These are phyloP conservation scores for Crossoptilon crossoptilon DNA, from an alignment of 2,797 vertebrate species.

Conservation along the genomic window DNA sequence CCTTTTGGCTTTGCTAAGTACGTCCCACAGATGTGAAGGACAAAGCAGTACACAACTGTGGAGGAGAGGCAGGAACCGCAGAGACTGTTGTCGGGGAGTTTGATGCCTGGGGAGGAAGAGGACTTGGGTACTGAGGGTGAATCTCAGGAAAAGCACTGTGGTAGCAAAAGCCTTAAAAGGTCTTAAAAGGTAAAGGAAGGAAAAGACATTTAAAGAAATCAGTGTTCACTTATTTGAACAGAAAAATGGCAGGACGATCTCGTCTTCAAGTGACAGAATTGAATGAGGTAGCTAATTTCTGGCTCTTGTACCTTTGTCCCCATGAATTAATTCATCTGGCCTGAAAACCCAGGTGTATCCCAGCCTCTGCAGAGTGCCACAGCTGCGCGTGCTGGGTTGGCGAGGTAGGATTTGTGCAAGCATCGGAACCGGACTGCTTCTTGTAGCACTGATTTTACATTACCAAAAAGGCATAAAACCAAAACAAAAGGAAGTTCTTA, in stretches of 20 bases:
- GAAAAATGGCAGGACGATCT: background rate
- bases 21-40: background rate
- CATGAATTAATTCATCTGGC: background rate
- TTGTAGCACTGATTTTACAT: background rate
- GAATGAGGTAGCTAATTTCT: background rate
- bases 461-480: accelerated
- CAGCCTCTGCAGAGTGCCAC: background rate
- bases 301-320: background rate
- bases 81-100: background rate
- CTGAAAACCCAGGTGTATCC: background rate
- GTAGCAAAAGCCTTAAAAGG: background rate
- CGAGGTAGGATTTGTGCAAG: background rate
- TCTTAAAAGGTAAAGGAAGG: background rate
- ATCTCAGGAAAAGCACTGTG: background rate
- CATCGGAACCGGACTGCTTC: background rate
- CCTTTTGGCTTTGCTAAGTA: background rate
- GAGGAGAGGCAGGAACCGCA: background rate
- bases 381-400: background rate
- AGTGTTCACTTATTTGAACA: background rate
- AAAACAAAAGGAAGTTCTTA: constrained; percentile 54
- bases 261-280: background rate
- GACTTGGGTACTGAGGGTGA: background rate
- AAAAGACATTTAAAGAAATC: background rate
- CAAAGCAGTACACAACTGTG: background rate
- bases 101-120: background rate